Percentiles rank a stretch among this genome's conserved stretches.
These are phyloP conservation scores for Allophyes oxyacanthae DNA, from an alignment of 2,888 invertebrate genomes.

Conservation along the genomic window DNA sequence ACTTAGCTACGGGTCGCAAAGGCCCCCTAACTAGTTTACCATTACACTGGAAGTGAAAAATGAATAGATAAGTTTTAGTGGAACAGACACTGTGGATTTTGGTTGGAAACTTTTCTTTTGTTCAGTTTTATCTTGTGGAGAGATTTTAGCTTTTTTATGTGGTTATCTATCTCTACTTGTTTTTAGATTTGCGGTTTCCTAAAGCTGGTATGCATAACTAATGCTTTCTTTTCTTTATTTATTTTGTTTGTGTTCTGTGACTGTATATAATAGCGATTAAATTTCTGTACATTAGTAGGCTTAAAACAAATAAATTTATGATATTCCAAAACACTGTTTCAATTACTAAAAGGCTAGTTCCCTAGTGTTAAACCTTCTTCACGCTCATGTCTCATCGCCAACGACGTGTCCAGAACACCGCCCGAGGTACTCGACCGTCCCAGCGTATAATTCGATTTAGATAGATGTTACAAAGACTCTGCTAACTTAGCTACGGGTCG, in stretches of 20 bases:
- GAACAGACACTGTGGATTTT: constrained; percentile 39
- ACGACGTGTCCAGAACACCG: constrained; percentile 4
- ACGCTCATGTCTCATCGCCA: constrained; percentile 21
- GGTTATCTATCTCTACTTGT: constrained; percentile 4
- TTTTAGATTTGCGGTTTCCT: constrained; percentile 23
- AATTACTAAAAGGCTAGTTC: too few relatives aligned
- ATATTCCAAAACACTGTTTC: too few relatives aligned
- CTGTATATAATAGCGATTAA: too few relatives aligned
- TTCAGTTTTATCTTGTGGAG: constrained; percentile 17
- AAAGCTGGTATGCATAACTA: constrained; percentile 8
- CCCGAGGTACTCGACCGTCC: constrained; percentile 56
- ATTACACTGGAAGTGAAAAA: constrained; percentile 58
- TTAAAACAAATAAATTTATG: too few relatives aligned
- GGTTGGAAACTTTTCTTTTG: constrained; percentile 25
- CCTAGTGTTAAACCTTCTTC: too few relatives aligned
- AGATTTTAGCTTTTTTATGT: constrained; percentile 4
- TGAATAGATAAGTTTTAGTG: constrained; percentile 50
- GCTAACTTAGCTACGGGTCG: constrained; percentile 56
- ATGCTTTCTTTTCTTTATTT: too few relatives aligned
- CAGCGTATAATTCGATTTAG: constrained; percentile 74
- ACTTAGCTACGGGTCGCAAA: constrained; percentile 55
- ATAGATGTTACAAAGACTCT: constrained; percentile 78
- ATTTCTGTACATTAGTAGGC: too few relatives aligned
- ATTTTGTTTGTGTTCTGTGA: too few relatives aligned
- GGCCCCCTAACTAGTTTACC: constrained; percentile 69